These are phyloP conservation scores for Caenorhabditis doughertyi DNA, from an alignment of 2,888 invertebrate species.

Conservation along the genomic window DNA sequence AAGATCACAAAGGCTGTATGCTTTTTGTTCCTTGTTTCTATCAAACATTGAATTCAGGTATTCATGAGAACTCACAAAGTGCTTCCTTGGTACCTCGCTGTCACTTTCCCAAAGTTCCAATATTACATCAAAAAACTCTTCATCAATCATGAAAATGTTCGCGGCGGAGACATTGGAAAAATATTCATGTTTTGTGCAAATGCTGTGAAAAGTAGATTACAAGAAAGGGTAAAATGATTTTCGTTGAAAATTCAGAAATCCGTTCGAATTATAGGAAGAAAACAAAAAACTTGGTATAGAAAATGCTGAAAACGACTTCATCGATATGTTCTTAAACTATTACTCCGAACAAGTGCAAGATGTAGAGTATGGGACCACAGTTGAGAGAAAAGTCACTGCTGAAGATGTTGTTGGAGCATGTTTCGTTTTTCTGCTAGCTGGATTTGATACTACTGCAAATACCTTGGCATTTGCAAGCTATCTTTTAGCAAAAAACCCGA, in stretches of 20 bases:
- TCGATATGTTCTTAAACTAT: conserved; percentile 79
- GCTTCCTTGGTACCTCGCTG: conserved; percentile 52
- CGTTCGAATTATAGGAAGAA: conserved; percentile 35
- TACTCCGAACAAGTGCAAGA: conserved; percentile 60
- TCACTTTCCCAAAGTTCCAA: conserved; percentile 42
- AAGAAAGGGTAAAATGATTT: conserved; percentile 31
- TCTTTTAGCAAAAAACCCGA: conserved; percentile 83
- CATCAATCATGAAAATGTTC: conserved; percentile 46
- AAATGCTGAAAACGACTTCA: conserved; percentile 74
- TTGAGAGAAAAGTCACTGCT: conserved; percentile 68
- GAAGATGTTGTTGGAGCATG: conserved; percentile 77
- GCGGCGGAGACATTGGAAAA: conserved; percentile 55
- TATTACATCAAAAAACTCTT: conserved; percentile 37
- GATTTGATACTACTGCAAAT: conserved; percentile 85
- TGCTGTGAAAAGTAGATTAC: conserved; percentile 11
- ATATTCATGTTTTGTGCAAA: conserved; percentile 23
- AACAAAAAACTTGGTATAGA: conserved; percentile 55
- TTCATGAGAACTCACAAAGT: conserved; percentile 36
- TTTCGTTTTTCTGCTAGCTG: conserved; percentile 78
- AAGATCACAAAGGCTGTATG: conserved; percentile 42
- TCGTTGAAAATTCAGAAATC: background rate
- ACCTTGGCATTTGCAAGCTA: conserved; percentile 84
- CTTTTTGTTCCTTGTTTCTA: background rate
- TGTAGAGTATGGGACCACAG: conserved; percentile 16
- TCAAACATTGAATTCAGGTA: conserved; percentile 43